Percentiles rank a stretch among this genome's conserved stretches.
phyloP scores from a whole-genome alignment of 2,888 invertebrate species.

The Drosophila ustulata region DNA sequence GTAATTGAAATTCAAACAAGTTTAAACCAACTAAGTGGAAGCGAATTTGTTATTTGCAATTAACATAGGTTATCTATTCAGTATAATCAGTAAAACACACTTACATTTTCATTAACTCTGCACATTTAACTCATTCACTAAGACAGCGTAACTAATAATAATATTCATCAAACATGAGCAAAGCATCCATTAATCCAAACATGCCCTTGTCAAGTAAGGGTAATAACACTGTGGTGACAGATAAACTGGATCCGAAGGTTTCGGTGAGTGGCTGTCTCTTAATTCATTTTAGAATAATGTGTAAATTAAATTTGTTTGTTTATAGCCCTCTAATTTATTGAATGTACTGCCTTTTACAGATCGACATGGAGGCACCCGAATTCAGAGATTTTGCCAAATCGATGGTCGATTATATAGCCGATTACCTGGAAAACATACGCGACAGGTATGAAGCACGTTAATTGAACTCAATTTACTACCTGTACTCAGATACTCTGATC shows the following conservation, averaged over 20 bases:
- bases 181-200: constrained; percentile 37
- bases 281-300: constrained; percentile 18
- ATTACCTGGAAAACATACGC: constrained; percentile 97
- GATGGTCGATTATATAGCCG: constrained; percentile 97
- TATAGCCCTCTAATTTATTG: neutral
- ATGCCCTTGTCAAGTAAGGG: constrained; percentile 47
- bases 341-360: constrained; percentile 63
- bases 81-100: neutral
- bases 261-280: constrained; percentile 72
- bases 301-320: constrained; percentile 18
- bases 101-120: constrained; percentile 2
- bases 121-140: constrained; percentile 13
- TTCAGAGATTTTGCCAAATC: constrained; percentile 95
- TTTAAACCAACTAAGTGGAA: too few relatives aligned
- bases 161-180: constrained; percentile 53
- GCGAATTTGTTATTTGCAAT: neutral
- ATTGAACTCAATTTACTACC: constrained; percentile 46
- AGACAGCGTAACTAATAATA: constrained; percentile 8
- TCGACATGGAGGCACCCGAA: constrained; percentile 91
- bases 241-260: constrained; percentile 80
- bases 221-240: constrained; percentile 58
- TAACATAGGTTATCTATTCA: constrained; percentile 5
- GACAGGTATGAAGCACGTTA: constrained; percentile 88
- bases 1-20: neutral
- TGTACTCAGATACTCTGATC: constrained; percentile 1